Evolutionary conservation across 2,797 vertebrate species (phyloP), one percentile per base, ranked within the genome.

Genomic region (Xyrichtys novacula): DNA sequence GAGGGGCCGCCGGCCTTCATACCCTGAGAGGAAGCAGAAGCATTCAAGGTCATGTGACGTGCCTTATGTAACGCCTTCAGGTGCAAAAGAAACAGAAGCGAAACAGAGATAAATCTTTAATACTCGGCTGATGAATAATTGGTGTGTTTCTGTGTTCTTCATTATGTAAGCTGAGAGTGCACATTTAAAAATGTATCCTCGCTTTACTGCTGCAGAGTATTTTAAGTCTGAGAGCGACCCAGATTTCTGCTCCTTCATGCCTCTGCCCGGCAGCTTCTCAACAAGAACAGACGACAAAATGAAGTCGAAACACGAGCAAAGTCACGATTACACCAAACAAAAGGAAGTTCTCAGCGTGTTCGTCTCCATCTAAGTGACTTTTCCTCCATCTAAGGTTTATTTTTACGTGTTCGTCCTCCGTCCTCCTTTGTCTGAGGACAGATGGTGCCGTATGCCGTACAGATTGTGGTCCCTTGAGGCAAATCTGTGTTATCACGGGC

Each of bases 1-100:
- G 91, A 83, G 0, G 91, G 77, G 0, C 84, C 91, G 6, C 91
- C 61, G 28, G 90, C 84, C 79, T 93, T 94, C 68, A 86, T 32
- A 72, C 78, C 80, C 92, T 94, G 82, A 25, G 28, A 50, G 40
- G 54, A 78, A 0, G 22, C 38, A 67, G 16, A 70, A 12, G 60
- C 12, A 25, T 42, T 69, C 73, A 3, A 69, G 65, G 79, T 75
- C 53, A 26, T 7, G 36, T 6, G 49, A 48, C 22, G 44, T 3
- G 0, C 28, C 64, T 85, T 79, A 87, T 36, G 61, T 25, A 88
- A 89, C 38, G 19, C 54, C 71, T 76, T 59, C 28, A 81, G 69
- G 81, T 67, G 64, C 55, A 71, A 44, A 50, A 42, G 40, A 46
- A 25, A 29, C 39, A 5, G 31, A 48, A 26, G 32, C 2, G 26